Evolutionary conservation across 2,113 vertebrate genomes (phyloP).

Genomic region (Brachypteracias leptosomus): DNA sequence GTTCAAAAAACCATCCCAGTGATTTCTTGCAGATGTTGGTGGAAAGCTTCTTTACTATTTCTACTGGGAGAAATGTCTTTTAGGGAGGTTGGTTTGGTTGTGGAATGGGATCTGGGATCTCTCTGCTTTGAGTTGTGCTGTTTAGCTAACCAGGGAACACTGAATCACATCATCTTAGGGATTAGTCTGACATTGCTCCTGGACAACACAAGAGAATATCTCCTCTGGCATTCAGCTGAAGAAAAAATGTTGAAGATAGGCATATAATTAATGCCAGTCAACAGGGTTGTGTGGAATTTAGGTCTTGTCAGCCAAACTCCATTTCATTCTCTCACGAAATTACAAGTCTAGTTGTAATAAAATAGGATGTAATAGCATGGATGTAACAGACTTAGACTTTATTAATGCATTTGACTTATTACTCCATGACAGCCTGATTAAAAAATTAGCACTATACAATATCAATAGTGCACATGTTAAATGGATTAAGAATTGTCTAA

Average conservation of each 20-base stretch:
- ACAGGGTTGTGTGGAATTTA: not conserved
- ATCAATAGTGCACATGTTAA: conserved; percentile 20
- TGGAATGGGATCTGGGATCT: rapidly evolving
- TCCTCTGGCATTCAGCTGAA: not conserved
- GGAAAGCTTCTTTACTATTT: not conserved
- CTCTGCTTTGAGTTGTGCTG: not conserved
- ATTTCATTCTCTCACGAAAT: conserved; percentile 52
- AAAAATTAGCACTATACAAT: conserved; percentile 53
- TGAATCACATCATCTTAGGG: not conserved
- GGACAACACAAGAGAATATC: not conserved
- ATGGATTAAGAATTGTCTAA: conserved; percentile 44
- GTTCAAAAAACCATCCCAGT: not conserved
- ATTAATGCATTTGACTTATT: conserved; percentile 48
- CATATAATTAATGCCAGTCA: conserved; percentile 19
- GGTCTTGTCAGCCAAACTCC: conserved; percentile 15
- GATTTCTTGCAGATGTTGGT: not conserved
- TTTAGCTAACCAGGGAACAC: not conserved
- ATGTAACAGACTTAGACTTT: conserved; percentile 20
- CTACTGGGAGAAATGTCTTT: not conserved
- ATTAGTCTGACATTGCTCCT: not conserved
- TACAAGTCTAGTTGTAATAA: conserved; percentile 45
- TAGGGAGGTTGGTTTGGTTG: not conserved
- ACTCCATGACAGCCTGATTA: conserved; percentile 51
- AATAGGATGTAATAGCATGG: conserved; percentile 37
- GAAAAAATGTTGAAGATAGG: not conserved